phyloP scores from a whole-genome alignment of 2,797 vertebrate species.

The Leptodactylus fallax region DNA sequence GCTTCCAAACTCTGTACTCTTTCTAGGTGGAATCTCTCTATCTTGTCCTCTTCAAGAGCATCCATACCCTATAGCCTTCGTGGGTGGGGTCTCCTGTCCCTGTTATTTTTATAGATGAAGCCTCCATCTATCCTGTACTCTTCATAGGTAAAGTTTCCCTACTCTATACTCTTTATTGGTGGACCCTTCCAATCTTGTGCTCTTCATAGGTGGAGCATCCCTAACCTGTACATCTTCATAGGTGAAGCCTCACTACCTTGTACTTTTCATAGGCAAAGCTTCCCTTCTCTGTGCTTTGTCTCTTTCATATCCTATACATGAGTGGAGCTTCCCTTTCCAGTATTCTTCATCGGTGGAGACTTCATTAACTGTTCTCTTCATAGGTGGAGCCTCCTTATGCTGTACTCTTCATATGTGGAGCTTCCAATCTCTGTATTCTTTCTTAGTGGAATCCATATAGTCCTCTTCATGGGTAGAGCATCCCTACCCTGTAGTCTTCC shows the following conservation, averaged over 20 bases:
- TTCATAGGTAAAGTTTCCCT: not conserved
- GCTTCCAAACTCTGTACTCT: no score
- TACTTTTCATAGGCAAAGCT: not conserved
- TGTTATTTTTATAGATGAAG: not conserved
- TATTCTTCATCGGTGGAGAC: not conserved
- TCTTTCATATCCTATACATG: no score
- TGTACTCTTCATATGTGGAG: no score
- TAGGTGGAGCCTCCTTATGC: no score
- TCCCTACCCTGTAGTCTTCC: not conserved
- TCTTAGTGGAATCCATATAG: no score
- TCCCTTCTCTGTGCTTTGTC: not conserved
- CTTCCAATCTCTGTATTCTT: no score
- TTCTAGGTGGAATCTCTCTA: no score
- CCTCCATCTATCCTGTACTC: not conserved
- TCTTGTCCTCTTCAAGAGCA: no score
- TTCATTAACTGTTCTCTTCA: not conserved
- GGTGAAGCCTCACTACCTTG: not conserved
- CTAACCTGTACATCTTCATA: not conserved
- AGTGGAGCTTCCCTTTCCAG: not conserved
- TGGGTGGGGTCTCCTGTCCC: not conserved
- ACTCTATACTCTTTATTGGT: not conserved
- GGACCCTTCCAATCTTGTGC: not conserved
- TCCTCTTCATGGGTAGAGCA: no score
- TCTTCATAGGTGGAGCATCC: not conserved
- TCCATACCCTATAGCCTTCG: not conserved